Conservation (phyloP, 2,888 invertebrate genomes). For the Pyrochroa serraticornis region DNA sequence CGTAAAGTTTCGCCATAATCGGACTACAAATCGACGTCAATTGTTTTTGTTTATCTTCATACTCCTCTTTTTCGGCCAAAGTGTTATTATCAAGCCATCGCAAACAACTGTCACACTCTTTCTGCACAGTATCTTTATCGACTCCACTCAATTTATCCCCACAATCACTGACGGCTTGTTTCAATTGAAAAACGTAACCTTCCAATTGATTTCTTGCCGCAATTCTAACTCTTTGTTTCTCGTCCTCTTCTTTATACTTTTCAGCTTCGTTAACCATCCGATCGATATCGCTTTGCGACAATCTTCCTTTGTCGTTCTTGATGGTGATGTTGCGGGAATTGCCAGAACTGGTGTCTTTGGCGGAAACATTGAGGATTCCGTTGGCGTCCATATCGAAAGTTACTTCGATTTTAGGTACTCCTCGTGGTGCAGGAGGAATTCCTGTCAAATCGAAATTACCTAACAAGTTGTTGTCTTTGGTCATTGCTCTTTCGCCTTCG, state of each 20-base stretch:
- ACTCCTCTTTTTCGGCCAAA: constrained; percentile 71
- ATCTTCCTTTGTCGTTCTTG: constrained; percentile 78
- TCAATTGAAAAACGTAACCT: constrained; percentile 70
- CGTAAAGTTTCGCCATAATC: constrained; percentile 66
- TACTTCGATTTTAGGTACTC: constrained; percentile 72
- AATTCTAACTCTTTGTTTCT: constrained; percentile 70
- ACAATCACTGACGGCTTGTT: constrained; percentile 69
- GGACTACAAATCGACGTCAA: constrained; percentile 58
- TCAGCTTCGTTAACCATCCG: constrained; percentile 76
- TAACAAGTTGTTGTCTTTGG: constrained; percentile 7
- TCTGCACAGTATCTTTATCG: constrained; percentile 66
- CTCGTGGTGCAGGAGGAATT: constrained; percentile 69
- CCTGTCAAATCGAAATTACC: too few species aligned
- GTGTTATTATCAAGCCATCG: constrained; percentile 72
- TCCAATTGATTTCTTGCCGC: constrained; percentile 75
- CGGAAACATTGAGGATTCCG: constrained; percentile 60
- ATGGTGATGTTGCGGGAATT: constrained; percentile 60
- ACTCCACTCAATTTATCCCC: constrained; percentile 66
- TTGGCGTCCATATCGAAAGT: constrained; percentile 78
- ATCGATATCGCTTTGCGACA: constrained; percentile 80
- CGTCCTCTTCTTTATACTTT: constrained; percentile 72
- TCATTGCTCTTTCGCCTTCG: constrained; percentile 73
- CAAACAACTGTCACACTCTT: constrained; percentile 64
- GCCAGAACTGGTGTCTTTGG: too few species aligned
- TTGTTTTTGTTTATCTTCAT: constrained; percentile 66